Conservation (phyloP, 2,113 vertebrate genomes). For the Amphiprion ocellaris region DNA sequence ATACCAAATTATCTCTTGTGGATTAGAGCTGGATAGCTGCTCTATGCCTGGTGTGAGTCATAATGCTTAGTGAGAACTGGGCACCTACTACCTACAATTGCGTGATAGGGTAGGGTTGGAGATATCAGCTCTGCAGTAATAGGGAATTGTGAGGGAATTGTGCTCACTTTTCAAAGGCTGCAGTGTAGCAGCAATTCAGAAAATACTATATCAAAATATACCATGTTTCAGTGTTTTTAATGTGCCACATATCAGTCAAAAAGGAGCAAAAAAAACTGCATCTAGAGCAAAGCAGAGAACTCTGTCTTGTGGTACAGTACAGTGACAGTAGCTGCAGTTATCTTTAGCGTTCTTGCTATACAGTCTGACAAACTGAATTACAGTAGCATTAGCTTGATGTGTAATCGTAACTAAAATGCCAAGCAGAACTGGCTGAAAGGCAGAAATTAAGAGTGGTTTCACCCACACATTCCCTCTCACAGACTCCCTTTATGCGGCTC, state of each 20-base stretch:
- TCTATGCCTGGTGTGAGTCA: constrained; percentile 74
- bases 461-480: constrained; percentile 71
- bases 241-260: not conserved
- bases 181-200: constrained; percentile 3
- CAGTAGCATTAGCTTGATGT: constrained; percentile 57
- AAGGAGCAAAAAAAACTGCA: not conserved
- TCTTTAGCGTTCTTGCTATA: constrained; percentile 52
- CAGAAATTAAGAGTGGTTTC: constrained; percentile 65
- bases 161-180: constrained; percentile 24
- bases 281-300: constrained; percentile 26
- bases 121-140: constrained; percentile 47
- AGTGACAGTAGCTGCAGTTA: constrained; percentile 28
- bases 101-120: constrained; percentile 56
- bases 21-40: constrained; percentile 80
- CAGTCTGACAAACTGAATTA: constrained; percentile 72
- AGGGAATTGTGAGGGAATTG: constrained; percentile 53
- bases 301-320: constrained; percentile 38
- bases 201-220: not conserved
- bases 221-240: too few species aligned
- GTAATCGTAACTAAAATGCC: constrained; percentile 57
- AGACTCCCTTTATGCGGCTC: constrained; percentile 63
- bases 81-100: constrained; percentile 68
- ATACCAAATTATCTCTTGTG: constrained; percentile 81
- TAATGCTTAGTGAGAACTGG: constrained; percentile 63
- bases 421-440: constrained; percentile 63